phyloP scores from a whole-genome alignment of 1,140 invertebrate species.

The Ips nitidus region DNA sequence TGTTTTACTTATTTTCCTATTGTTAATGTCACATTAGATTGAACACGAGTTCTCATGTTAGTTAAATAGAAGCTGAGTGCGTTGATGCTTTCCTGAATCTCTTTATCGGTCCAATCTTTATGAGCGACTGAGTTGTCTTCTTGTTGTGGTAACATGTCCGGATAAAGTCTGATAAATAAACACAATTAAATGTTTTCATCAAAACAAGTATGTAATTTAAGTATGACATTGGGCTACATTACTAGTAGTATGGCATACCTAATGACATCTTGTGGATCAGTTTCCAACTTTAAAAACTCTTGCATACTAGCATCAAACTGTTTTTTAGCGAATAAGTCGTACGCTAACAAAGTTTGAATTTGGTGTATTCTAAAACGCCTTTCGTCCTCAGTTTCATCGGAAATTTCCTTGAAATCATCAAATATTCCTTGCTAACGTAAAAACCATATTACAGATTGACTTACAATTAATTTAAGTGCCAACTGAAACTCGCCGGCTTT shows the following conservation, averaged over 20 bases:
- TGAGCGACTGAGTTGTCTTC: slow-evolving; percentile 58
- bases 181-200: background rate
- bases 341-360: slow-evolving; percentile 88
- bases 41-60: slow-evolving; percentile 60
- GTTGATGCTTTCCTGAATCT: slow-evolving; percentile 84
- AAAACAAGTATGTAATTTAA: background rate
- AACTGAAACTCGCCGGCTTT: slow-evolving; percentile 91
- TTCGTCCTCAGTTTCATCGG: slow-evolving; percentile 77
- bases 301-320: slow-evolving; percentile 88
- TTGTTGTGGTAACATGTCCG: slow-evolving; percentile 74
- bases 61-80: slow-evolving; percentile 89
- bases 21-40: slow-evolving; percentile 32
- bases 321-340: slow-evolving; percentile 87
- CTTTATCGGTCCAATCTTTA: slow-evolving; percentile 72
- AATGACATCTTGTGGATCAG: slow-evolving; percentile 93
- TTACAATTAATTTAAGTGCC: slow-evolving; percentile 89
- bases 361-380: slow-evolving; percentile 79
- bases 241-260: slow-evolving; percentile 50
- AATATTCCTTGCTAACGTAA: too few species aligned
- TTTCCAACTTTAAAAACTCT: slow-evolving; percentile 84
- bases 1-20: background rate
- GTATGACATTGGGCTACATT: background rate
- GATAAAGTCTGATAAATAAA: slow-evolving; percentile 61
- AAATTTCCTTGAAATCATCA: slow-evolving; percentile 67
- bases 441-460: slow-evolving; percentile 43